Evolutionary conservation across 1,140 invertebrate species (phyloP), one percentile per base, ranked within the genome.

Genomic region (Proales similis): DNA sequence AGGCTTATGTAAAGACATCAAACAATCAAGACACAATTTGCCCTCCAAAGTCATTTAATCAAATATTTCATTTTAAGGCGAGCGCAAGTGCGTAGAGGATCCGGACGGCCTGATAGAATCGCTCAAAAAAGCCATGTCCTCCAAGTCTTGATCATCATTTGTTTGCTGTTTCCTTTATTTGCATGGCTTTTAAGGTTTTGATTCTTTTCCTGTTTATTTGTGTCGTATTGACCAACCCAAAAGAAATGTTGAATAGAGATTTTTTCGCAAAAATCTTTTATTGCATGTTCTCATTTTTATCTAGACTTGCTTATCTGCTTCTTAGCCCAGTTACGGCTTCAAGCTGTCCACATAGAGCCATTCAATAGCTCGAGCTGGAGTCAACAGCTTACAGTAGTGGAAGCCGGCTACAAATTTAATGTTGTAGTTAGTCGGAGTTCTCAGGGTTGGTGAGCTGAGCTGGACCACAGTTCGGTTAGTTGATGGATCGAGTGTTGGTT

Each of bases 311-410:
- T n/a, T n/a, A n/a, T n/a, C n/a, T n/a, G n/a, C n/a, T n/a, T n/a
- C n/a, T n/a, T n/a, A 33, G 14, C 3, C n/a, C 22, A 36, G 3
- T 38, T 24, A 61, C 26, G 57, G 57, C 27, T 61, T 61, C 2
- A 61, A 20, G 36, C 39, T 46, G 24, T 61, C 57, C n/a, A 46
- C 47, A 32, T 45, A 61, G 9, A 61, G 45, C 57, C 57, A 61
- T 46, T 61, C 57, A 4, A 61, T 20, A 0, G 57, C 57, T 46
- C 57, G 11, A 19, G 57, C 57, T 38, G 57, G 57, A 61, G n/a
- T 61, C 1, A 61, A 29, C 17, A 61, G 19, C 47, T 61, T 61
- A 45, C 57, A 61, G 32, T 61, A 61, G 47, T 61, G 57, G 26
- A 61, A 36, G 11, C 57, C 57, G 26, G 57, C 57, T 4, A 61